These are phyloP conservation scores for Nanorana parkeri DNA, from an alignment of 2,113 vertebrate species.

Conservation along the genomic window DNA sequence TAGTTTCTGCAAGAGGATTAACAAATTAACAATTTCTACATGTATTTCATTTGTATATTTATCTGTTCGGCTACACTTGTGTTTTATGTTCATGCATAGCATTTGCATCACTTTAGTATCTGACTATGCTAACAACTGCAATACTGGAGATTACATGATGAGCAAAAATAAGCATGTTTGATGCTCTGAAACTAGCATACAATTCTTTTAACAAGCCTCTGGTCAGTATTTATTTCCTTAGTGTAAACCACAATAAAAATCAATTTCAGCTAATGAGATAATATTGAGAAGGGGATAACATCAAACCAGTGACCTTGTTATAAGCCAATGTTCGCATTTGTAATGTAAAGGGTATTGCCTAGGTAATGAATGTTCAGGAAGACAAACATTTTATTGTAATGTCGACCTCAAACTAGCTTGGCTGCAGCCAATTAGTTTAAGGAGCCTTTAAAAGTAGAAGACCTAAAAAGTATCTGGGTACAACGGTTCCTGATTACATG, in stretches of 20 bases:
- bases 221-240: slow-evolving; percentile 1
- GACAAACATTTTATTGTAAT: background rate
- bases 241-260: slow-evolving; percentile 28
- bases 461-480: too few species aligned
- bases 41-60: too few species aligned
- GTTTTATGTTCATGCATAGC: too few species aligned
- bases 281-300: slow-evolving; percentile 41
- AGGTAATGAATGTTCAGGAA: background rate
- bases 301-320: slow-evolving; percentile 13
- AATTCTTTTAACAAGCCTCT: background rate
- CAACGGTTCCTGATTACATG: too few species aligned
- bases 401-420: background rate
- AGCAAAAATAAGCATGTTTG: too few species aligned
- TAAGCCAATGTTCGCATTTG: slow-evolving; percentile 27
- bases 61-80: too few species aligned
- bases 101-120: too few species aligned
- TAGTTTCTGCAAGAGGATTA: too few species aligned
- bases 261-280: slow-evolving; percentile 20
- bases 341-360: background rate
- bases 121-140: too few species aligned
- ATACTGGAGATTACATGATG: too few species aligned
- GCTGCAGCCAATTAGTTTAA: background rate
- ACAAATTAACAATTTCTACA: too few species aligned
- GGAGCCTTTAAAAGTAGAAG: background rate
- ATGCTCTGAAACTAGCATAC: too few species aligned